Percentiles rank a stretch among this genome's conserved stretches.
These are phyloP conservation scores for Mesoligia furuncula DNA, from an alignment of 2,888 invertebrate genomes.

Conservation along the genomic window DNA sequence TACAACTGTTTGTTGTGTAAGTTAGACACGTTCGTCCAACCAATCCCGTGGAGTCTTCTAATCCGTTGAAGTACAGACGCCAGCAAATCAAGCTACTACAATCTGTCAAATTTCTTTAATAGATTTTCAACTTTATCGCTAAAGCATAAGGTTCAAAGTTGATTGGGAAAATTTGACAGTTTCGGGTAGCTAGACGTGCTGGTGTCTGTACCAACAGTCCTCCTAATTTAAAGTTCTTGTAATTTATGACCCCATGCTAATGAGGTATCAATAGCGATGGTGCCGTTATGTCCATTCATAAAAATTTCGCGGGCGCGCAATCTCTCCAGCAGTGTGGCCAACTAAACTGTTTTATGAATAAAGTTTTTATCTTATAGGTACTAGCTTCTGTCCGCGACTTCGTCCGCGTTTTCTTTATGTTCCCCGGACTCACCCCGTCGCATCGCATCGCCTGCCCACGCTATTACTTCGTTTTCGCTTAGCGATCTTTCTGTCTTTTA, in stretches of 20 bases:
- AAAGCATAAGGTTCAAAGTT: no score
- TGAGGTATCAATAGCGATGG: slow-evolving; percentile 80
- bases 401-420: not conserved
- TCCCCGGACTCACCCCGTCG: not conserved
- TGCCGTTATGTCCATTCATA: slow-evolving; percentile 85
- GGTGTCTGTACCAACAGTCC: slow-evolving; percentile 65
- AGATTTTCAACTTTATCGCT: no score
- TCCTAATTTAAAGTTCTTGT: slow-evolving; percentile 67
- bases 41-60: slow-evolving; percentile 45
- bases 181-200: no score
- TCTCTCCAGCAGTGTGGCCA: slow-evolving; percentile 58
- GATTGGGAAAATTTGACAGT: no score
- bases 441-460: not conserved
- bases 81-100: no score
- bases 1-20: slow-evolving; percentile 25
- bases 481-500: not conserved
- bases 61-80: slow-evolving; percentile 58
- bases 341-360: slow-evolving; percentile 26
- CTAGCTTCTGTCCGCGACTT: not conserved
- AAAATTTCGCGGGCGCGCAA: slow-evolving; percentile 70
- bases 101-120: no score
- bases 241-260: slow-evolving; percentile 83
- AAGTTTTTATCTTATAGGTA: slow-evolving; percentile 16
- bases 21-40: slow-evolving; percentile 28
- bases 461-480: not conserved